These are phyloP conservation scores for Heliconius congener DNA, from an alignment of 1,140 invertebrate genomes.

Conservation along the genomic window DNA sequence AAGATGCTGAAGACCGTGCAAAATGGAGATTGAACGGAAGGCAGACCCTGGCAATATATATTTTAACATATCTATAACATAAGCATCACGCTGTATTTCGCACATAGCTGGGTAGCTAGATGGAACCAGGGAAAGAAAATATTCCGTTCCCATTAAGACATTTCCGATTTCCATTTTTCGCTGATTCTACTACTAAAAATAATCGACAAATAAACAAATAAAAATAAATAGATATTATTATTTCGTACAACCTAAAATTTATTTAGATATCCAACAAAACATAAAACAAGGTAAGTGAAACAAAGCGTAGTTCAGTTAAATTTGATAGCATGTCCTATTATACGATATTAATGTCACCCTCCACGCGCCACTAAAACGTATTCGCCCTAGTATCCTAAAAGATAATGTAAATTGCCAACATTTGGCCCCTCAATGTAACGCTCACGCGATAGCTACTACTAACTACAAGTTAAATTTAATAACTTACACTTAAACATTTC, in stretches of 20 bases:
- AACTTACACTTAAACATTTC: conserved; percentile 24
- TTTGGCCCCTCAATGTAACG: conserved; percentile 32
- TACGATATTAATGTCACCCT: conserved; percentile 22
- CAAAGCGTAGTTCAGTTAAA: not conserved
- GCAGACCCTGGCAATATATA: no score
- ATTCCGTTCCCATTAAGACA: no score
- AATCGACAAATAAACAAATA: no score
- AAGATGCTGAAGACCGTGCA: no score
- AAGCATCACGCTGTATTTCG: no score
- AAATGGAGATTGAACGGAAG: no score
- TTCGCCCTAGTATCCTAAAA: conserved; percentile 38
- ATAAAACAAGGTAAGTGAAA: not conserved
- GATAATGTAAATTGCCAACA: conserved; percentile 41
- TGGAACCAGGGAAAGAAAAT: no score
- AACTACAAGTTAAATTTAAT: conserved; percentile 40
- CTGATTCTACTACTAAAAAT: no score
- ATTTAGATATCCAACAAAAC: not conserved
- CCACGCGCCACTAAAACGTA: conserved; percentile 24
- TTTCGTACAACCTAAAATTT: not conserved
- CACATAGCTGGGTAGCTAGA: no score
- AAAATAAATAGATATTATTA: not conserved
- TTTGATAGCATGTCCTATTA: conserved; percentile 22
- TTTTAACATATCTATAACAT: no score
- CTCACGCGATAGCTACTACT: conserved; percentile 33
- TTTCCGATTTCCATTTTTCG: no score